Percentiles rank a stretch among this genome's conserved stretches.
phyloP scores from a whole-genome alignment of 2,797 vertebrate species.

The Malurus leucopterus region DNA sequence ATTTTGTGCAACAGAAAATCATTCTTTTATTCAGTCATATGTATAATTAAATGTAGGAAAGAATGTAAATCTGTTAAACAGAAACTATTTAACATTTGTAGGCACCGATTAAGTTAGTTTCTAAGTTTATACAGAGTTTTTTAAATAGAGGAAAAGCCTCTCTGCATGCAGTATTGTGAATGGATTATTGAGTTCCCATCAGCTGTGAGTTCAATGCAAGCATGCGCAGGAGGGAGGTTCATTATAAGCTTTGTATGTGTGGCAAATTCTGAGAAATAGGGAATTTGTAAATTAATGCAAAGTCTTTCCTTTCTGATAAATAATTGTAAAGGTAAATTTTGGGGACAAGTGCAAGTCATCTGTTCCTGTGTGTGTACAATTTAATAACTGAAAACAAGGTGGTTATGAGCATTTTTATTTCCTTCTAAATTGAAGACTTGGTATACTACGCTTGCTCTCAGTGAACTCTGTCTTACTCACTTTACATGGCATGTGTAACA shows the following conservation, averaged over 20 bases:
- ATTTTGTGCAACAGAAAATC: background rate
- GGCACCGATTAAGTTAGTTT: background rate
- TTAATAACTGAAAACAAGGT: background rate
- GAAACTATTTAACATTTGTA: background rate
- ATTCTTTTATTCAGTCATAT: background rate
- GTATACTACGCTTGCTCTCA: background rate
- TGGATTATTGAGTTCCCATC: background rate
- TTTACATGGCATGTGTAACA: background rate
- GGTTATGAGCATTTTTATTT: background rate
- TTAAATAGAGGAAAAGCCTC: background rate
- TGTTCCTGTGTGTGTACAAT: background rate
- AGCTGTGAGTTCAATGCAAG: background rate
- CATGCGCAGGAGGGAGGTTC: accelerated
- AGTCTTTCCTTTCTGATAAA: background rate
- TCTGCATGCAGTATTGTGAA: background rate
- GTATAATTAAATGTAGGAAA: background rate
- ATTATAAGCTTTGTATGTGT: background rate
- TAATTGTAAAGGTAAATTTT: background rate
- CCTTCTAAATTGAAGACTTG: background rate
- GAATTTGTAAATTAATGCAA: background rate
- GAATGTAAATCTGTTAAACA: background rate
- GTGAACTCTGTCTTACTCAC: background rate
- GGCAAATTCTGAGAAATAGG: background rate
- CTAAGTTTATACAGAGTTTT: background rate
- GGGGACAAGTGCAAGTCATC: background rate